Base-by-base conservation (phyloP, 2,797 vertebrate species). In the Thamnophis elegans region DNA sequence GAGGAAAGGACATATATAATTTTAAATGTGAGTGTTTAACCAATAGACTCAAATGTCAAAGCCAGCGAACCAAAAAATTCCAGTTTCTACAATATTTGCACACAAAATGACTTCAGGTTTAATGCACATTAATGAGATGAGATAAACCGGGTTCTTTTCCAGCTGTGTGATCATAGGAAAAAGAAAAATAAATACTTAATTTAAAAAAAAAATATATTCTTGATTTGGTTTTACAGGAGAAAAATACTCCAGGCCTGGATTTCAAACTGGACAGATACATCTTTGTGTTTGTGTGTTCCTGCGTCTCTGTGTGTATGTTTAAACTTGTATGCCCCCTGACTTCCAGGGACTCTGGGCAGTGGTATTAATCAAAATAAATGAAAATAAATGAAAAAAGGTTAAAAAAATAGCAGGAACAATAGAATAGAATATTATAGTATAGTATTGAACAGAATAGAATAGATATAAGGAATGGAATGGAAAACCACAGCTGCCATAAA, bases 101-200 rank as follows among this genome's bases (percentile, higher is more conserved):
- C 95, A 36, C 68, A 92, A 95, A 96, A 96, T 96, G 92, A 91
- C 58, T 97, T 96, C 85, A 82, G 14, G 18, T 96, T 95, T 95
- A 65, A 42, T 86, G 68, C 92, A 92, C 73, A 82, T 95, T 94
- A 95, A 93, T 87, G 94, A 92, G 89, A 85, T 86, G 1, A 93
- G 93, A 96, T 95, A 94, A 85, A 95, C 93, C 87, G 0, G 36
- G 90, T 65, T 32, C 93, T 96, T 91, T 97, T 95, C 96, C 98
- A 98, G 98, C 97, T 96, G 97, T 97, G 95, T 97, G 96, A 97
- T 97, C 96, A 96, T 96, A 95, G 97, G 97, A 96, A 91, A 93
- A 95, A 62, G 95, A 56, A 86, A 32, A 60, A 85, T 54, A 54
- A 62, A 82, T 11, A 47, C 73, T 18, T 32, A 5, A 20, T 62